Base-by-base conservation (phyloP, 2,888 invertebrate genomes). In the Gibbula magus region DNA sequence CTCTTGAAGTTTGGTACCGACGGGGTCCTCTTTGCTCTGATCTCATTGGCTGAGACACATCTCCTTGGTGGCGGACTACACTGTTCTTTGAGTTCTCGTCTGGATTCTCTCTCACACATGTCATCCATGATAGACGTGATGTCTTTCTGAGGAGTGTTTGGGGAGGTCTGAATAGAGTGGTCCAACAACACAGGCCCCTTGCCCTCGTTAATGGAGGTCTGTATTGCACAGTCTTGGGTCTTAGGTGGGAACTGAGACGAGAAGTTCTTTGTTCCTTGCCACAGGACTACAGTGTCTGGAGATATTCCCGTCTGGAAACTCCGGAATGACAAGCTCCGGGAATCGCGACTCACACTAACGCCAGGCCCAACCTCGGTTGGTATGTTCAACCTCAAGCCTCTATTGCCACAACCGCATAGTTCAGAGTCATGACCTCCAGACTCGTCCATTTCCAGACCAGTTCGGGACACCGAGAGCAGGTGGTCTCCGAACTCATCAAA, bases 201-300 rank as follows among this genome's bases (percentile, higher is more conserved):
- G 0, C 76, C 54, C 25, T 79, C 78, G 32, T 85, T 84, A 35
- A 85, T 70, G 13, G 87, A 85, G 0, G 91, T 89, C 82, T 91
- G 91, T 53, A 90, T 86, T 5, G 87, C 88, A 86, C 87, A 89
- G 80, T 91, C 91, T 77, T 86, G 86, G 8, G 90, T 89, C 53
- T 85, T 85, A n/a, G 89, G 90, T 16, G 91, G 91, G 77, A 90
- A 91, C 84, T 91, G 91, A 7, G 89, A 86, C 0, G 88, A 88
- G 75, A 90, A 89, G 75, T 89, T 90, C 82, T 88, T 91, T 7
- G 90, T 90, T 7, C 91, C 91, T 52, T 88, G 85, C 90, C 90
- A 91, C n/a, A 89, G 81, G 3, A 87, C 89, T 0, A 91, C 86
- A 20, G 89, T 89, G 22, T 88, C 86, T 0, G 90, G 89, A 7